A percentile compares a stretch with the other conserved stretches of the same genome.
These are phyloP conservation scores for Atopsyche davidsoni DNA, from an alignment of 1,140 invertebrate genomes.

Conservation along the genomic window DNA sequence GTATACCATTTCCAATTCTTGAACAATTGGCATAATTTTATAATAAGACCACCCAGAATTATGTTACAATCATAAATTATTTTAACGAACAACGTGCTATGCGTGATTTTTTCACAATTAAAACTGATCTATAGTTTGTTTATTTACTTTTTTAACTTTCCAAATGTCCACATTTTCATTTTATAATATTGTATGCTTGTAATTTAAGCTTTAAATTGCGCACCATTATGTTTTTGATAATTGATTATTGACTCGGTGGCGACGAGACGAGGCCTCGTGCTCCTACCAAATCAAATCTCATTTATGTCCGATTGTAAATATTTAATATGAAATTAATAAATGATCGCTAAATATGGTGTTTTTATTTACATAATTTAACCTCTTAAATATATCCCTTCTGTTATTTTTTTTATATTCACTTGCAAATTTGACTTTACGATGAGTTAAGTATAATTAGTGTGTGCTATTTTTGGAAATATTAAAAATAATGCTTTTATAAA, in stretches of 20 bases:
- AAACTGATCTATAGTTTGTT: background rate
- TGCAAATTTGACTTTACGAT: too few relatives aligned
- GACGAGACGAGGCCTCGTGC: slow-evolving; percentile 2
- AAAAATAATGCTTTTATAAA: too few relatives aligned
- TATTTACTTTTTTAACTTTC: background rate
- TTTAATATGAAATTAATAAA: slow-evolving; percentile 28
- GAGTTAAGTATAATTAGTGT: too few relatives aligned
- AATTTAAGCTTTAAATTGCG: background rate
- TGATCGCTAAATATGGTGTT: slow-evolving; percentile 22
- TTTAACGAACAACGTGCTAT: background rate
- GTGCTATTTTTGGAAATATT: too few relatives aligned
- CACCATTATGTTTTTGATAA: slow-evolving; percentile 6
- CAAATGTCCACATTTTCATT: background rate
- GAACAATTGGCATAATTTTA: background rate
- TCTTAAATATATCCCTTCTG: too few relatives aligned
- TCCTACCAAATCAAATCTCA: slow-evolving; percentile 1
- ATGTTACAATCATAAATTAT: background rate
- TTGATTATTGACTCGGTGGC: slow-evolving; percentile 5
- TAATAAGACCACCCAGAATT: background rate
- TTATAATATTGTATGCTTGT: background rate
- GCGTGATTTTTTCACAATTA: background rate
- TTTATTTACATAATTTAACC: slow-evolving; percentile 17
- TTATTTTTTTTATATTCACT: too few relatives aligned
- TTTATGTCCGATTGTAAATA: slow-evolving; percentile 26
- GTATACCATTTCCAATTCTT: slow-evolving; percentile 1